Base-by-base conservation (phyloP, 64 coral and sea anemone genomes). In the Stichodactyla mertensii region DNA sequence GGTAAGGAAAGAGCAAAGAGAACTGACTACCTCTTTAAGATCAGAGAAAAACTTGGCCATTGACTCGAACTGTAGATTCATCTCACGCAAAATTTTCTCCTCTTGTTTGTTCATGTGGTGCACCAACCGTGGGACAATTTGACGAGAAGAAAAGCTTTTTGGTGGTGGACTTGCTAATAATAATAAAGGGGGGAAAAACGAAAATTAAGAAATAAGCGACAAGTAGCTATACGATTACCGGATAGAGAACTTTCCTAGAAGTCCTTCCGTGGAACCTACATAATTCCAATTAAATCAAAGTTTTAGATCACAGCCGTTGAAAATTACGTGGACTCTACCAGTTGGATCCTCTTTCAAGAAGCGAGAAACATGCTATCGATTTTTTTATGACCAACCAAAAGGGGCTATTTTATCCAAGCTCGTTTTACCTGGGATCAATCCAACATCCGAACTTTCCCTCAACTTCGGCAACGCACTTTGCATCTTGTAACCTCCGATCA, bases 21-120 rank as follows among this genome's bases (percentile, higher is more conserved):
- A n/a, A 66, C 22, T 23, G 78, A 61, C 2, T 28, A 86, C 89
- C 31, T 78, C 85, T 64, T 91, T 91, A 16, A 78, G 51, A 74
- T 86, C 89, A 18, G 51, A 12, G 51, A 91, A 82, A 51, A 86
- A 55, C 28, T 78, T 86, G 45, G 89, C 85, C 89, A 91, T 86
- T 19, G 71, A 77, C 53, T 85, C 77, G 61, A 91, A 86, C 69
- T 60, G 84, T 70, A 11, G 20, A 67, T 62, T 86, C 54, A 91
- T 91, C 7, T 86, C 89, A 23, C 27, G 67, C 16, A 91, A 77
- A 10, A 91, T 22, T 28, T 79, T 85, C 54, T 83, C 59, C 51
- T 52, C 89, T 5, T 86, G 83, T 52, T 18, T 79, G 16, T 86
- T 77, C 10, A 66, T 77, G 51, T 59, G 13, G 31, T 91, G 82